Conservation (phyloP, 2,888 invertebrate genomes). For the Eustalomyia histrio region DNA sequence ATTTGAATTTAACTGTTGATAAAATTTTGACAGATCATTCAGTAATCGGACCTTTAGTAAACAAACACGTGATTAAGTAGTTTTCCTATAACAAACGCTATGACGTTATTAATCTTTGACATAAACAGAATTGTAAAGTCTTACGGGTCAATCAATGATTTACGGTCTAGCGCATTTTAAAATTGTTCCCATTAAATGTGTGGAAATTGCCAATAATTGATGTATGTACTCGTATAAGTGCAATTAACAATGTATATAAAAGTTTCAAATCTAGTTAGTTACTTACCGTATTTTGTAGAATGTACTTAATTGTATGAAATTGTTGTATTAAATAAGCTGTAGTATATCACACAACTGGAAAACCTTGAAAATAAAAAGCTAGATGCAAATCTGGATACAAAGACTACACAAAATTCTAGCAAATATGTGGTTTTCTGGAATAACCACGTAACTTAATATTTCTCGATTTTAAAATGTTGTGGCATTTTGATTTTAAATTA, state of each 20-base stretch:
- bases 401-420: background rate
- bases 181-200: background rate
- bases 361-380: constrained; percentile 12
- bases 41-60: too few species aligned
- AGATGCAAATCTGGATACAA: background rate
- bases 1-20: too few species aligned
- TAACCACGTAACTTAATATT: too few species aligned
- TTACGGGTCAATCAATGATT: background rate
- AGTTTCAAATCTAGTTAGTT: background rate
- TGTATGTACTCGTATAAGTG: background rate
- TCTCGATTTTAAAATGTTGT: too few species aligned
- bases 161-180: background rate
- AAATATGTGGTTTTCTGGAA: too few species aligned
- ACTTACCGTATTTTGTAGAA: background rate
- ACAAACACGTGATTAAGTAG: too few species aligned
- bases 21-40: too few species aligned
- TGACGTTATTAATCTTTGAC: too few species aligned
- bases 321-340: background rate
- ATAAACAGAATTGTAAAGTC: too few species aligned
- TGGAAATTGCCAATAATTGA: background rate
- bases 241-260: background rate
- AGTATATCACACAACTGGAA: background rate
- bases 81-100: too few species aligned
- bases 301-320: background rate
- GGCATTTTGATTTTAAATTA: too few species aligned